phyloP scores from a whole-genome alignment of 2,113 vertebrate species.

The Turnix velox region DNA sequence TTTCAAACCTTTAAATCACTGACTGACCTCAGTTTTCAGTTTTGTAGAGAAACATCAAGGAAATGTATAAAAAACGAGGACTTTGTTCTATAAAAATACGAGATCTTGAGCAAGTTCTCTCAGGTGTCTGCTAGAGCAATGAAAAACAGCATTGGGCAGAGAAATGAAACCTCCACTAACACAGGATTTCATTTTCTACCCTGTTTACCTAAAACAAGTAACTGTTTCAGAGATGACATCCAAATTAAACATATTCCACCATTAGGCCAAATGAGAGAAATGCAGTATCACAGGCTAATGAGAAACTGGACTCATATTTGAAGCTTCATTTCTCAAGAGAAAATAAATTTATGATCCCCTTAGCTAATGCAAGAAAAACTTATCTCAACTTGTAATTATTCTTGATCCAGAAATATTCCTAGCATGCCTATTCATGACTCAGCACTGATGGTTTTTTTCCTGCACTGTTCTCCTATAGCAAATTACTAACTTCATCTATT shows the following conservation, averaged over 20 bases:
- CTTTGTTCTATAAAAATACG: neutral
- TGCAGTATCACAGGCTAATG: neutral
- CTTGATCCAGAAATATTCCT: neutral
- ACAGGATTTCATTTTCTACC: neutral
- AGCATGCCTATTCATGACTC: neutral
- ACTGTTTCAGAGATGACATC: neutral
- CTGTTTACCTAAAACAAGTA: neutral
- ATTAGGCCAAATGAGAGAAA: neutral
- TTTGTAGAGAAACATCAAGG: neutral
- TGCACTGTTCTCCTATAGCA: neutral
- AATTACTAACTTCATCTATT: neutral
- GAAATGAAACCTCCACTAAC: neutral
- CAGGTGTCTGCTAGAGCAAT: neutral
- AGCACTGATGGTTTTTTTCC: neutral
- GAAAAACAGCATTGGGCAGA: neutral
- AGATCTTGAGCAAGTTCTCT: neutral
- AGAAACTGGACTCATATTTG: neutral
- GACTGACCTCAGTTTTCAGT: neutral
- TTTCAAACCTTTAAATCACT: neutral
- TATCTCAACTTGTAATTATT: neutral
- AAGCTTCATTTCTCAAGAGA: neutral
- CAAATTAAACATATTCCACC: neutral
- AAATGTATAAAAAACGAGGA: neutral
- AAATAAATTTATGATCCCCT: neutral
- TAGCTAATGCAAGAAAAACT: neutral